Conservation (phyloP, 2,888 invertebrate species). For the Platycnemis pennipes region DNA sequence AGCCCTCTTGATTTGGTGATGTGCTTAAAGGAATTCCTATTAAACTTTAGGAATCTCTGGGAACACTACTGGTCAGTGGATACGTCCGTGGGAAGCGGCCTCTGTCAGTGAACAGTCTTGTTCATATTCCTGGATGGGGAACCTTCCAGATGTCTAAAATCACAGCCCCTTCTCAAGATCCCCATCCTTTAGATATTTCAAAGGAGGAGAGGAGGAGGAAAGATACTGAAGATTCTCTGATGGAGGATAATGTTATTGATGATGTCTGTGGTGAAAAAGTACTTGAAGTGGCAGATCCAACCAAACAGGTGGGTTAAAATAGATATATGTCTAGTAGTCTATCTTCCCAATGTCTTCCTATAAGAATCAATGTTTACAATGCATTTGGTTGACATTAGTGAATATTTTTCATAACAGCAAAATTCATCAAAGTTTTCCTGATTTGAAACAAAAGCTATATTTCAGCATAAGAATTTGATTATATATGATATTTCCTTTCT, state of each 20-base stretch:
- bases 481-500: no score
- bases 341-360: no score
- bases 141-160: slow-evolving; percentile 95
- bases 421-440: no score
- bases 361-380: no score
- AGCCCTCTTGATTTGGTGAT: no score
- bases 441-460: no score
- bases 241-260: slow-evolving; percentile 78
- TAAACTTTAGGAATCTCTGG: slow-evolving; percentile 79
- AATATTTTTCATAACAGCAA: no score
- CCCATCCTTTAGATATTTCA: slow-evolving; percentile 81
- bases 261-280: slow-evolving; percentile 79
- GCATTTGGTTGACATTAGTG: no score
- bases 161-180: slow-evolving; percentile 84
- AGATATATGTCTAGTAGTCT: no score
- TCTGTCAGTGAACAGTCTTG: slow-evolving; percentile 91
- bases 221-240: slow-evolving; percentile 67
- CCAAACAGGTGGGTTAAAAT: slow-evolving; percentile 80
- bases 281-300: slow-evolving; percentile 83
- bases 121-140: slow-evolving; percentile 96
- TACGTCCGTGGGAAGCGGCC: slow-evolving; percentile 89
- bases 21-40: no score
- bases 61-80: slow-evolving; percentile 91
- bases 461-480: no score
- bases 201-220: slow-evolving; percentile 45